Percentiles rank a stretch among this genome's conserved stretches.
Conservation (phyloP, 1,140 invertebrate species). For the Matsumurasca onukii region DNA sequence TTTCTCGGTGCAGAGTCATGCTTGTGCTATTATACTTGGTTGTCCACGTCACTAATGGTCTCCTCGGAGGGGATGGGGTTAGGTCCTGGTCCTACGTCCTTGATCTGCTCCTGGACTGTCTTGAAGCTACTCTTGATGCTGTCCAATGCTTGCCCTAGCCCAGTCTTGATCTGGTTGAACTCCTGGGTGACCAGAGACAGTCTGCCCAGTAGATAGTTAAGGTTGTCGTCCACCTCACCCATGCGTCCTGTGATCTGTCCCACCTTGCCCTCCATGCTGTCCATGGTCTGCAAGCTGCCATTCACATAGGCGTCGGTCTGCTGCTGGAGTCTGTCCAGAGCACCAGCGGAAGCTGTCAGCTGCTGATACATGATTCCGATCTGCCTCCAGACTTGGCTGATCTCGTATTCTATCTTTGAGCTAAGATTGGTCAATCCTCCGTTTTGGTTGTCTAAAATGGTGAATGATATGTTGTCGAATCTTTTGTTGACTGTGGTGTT, state of each 20-base stretch:
- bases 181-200: slow-evolving; percentile 81
- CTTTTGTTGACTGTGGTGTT: slow-evolving; percentile 66
- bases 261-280: slow-evolving; percentile 77
- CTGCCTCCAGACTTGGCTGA: slow-evolving; percentile 61
- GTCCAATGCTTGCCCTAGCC: slow-evolving; percentile 67
- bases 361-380: slow-evolving; percentile 77
- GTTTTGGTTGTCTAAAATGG: slow-evolving; percentile 72
- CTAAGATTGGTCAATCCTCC: slow-evolving; percentile 73
- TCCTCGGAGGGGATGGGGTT: slow-evolving; percentile 37
- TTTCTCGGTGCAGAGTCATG: background rate
- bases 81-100: slow-evolving; percentile 42
- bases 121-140: slow-evolving; percentile 69
- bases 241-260: slow-evolving; percentile 73
- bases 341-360: slow-evolving; percentile 70
- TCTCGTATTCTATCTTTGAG: slow-evolving; percentile 74
- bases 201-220: slow-evolving; percentile 81
- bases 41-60: slow-evolving; percentile 1
- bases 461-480: slow-evolving; percentile 67
- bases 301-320: slow-evolving; percentile 81
- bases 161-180: slow-evolving; percentile 80
- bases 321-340: slow-evolving; percentile 72
- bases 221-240: slow-evolving; percentile 77
- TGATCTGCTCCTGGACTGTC: slow-evolving; percentile 60
- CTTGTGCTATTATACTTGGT: slow-evolving; percentile 6
- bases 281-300: slow-evolving; percentile 77